Evolutionary conservation across 2,113 vertebrate genomes (phyloP).

Genomic region (Diadophis punctatus): DNA sequence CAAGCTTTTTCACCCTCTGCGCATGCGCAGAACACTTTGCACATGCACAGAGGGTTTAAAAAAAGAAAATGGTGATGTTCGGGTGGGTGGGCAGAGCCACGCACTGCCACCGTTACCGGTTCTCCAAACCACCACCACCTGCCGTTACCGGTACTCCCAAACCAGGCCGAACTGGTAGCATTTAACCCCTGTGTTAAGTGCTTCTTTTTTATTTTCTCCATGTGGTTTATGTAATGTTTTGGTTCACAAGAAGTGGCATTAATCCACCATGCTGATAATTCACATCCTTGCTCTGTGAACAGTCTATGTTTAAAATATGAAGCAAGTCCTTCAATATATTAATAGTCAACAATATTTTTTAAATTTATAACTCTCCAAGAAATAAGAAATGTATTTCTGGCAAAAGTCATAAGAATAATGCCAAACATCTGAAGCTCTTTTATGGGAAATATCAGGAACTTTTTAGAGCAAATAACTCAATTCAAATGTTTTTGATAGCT

Average conservation of each 20-base stretch:
- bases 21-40: too few species aligned
- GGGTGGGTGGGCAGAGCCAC: too few species aligned
- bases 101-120: too few species aligned
- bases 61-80: too few species aligned
- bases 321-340: constrained; percentile 28
- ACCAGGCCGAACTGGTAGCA: too few species aligned
- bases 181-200: background rate
- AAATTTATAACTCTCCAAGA: constrained; percentile 12
- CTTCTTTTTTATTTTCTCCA: constrained; percentile 32
- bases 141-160: too few species aligned
- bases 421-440: constrained; percentile 33
- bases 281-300: constrained; percentile 13
- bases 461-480: constrained; percentile 25
- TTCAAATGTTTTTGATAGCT: constrained; percentile 36
- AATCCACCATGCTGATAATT: constrained; percentile 42
- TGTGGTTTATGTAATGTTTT: constrained; percentile 39
- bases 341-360: constrained; percentile 42
- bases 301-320: constrained; percentile 13
- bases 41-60: too few species aligned
- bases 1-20: too few species aligned
- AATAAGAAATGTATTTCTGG: constrained; percentile 26
- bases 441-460: constrained; percentile 34
- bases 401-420: constrained; percentile 30
- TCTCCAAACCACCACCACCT: too few species aligned
- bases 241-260: constrained; percentile 26